Percentiles rank a stretch among this genome's conserved stretches.
Conservation (phyloP, 1,140 invertebrate species). For the Drosophila willistoni region DNA sequence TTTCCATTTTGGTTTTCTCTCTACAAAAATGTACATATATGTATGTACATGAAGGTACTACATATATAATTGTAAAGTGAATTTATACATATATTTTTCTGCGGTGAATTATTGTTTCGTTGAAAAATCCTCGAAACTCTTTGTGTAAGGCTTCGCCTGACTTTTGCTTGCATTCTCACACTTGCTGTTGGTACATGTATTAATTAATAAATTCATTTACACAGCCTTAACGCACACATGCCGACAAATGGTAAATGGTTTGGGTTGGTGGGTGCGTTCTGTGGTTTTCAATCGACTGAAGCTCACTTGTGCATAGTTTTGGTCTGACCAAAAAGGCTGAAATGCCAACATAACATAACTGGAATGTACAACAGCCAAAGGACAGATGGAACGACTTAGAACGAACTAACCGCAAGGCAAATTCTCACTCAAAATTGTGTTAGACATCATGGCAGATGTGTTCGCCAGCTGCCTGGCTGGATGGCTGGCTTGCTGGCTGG, state of each 20-base stretch:
- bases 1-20: neutral
- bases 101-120: conserved; percentile 44
- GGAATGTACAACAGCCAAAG: conserved; percentile 27
- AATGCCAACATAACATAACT: conserved; percentile 59
- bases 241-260: neutral
- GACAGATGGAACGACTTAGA: neutral
- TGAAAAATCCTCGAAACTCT: conserved; percentile 16
- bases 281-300: conserved; percentile 43
- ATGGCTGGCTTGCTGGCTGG: too few species aligned
- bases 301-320: conserved; percentile 39
- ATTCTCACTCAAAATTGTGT: conserved; percentile 48
- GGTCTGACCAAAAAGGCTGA: conserved; percentile 28
- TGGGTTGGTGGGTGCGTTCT: conserved; percentile 5
- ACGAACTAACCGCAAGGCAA: conserved; percentile 55
- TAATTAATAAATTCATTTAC: conserved; percentile 58
- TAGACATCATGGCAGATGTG: conserved; percentile 30
- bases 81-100: neutral
- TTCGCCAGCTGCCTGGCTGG: neutral
- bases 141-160: neutral
- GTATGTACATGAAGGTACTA: neutral
- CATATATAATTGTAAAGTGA: neutral
- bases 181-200: conserved; percentile 13
- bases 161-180: conserved; percentile 24
- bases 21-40: neutral
- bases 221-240: conserved; percentile 4